Evolutionary conservation across 2,797 vertebrate genomes (phyloP), one percentile per base, ranked within the genome.

Genomic region (Pseudotriccus pelzelni): DNA sequence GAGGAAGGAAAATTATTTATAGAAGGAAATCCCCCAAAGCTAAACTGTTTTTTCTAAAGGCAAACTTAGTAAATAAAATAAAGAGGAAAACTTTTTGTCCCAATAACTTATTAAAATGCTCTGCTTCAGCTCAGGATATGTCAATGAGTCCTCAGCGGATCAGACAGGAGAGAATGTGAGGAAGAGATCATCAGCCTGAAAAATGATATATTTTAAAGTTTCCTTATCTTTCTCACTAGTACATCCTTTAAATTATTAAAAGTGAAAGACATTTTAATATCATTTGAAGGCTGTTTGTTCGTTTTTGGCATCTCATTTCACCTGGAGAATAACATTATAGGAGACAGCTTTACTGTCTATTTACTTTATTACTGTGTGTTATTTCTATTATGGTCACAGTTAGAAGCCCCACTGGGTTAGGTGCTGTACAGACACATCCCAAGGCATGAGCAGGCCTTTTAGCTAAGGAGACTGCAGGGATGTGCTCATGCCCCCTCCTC

Each of bases 311-410:
- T 91, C 93, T 95, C 60, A 74, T 95, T 97, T 92, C 92, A 86
- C 87, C 93, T 90, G 53, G 83, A 88, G 89, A 88, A 81, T 90
- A 93, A 88, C 84, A 94, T 94, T 91, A 75, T 14, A 49, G 84
- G 59, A 93, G 94, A 94, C 90, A 92, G 93, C 80, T 96, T 95
- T 95, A 90, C 86, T 94, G 83, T 95, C 90, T 94, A 90, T 94
- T 96, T 95, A 77, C 82, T 96, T 90, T 91, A 87, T 85, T 89
- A 72, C 82, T 89, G 10, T 53, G 68, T 83, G 66, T 83, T 92
- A 93, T 88, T 93, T 89, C 89, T 94, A 89, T 89, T 89, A 81
- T n/a, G 79, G 28, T 12, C 0, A 5, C 87, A 28, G 68, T 85
- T 91, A 89, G 90, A 91, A 93, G 78, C 60, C 75, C 88, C 68